Evolutionary conservation across 2,888 invertebrate genomes (phyloP), one percentile per base, ranked within the genome.

Genomic region (Fissipunctia ypsillon): DNA sequence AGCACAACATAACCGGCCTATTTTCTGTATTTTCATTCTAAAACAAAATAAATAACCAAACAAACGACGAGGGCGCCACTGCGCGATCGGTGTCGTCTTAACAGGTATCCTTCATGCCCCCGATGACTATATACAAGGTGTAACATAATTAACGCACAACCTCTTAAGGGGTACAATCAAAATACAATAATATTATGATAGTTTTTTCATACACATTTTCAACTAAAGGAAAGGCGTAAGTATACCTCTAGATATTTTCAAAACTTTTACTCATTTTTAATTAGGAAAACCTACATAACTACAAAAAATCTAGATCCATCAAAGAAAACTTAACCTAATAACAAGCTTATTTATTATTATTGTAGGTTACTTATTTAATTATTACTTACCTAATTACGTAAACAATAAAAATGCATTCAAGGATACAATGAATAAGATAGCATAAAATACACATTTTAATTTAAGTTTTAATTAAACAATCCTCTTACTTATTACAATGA

Each of bases 311-410:
- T 25, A 31, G 10, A 16, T 35, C 4, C 16, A 6, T 31, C 19
- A 41, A 54, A 54, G 1, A n/a, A 52, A 54, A 70, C n/a, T 66
- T 69, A 14, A 54, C n/a, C 41, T 19, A 31, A 9, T 12, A n/a
- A 41, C 0, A 19, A n/a, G 5, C 7, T 9, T 10, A 60, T 38
- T n/a, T n/a, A n/a, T n/a, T n/a, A n/a, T 38, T n/a, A 28, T 6
- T 10, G 41, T 41, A 12, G 22, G 6, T 35, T 7, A 3, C 16
- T n/a, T n/a, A n/a, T n/a, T n/a, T n/a, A n/a, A n/a, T n/a, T n/a
- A n/a, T n/a, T 28, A 54, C 19, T 38, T 25, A 5, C 4, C 2
- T 25, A 19, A n/a, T 25, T 19, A 41, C 12, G 3, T 10, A 25
- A n/a, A 28, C 61, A 28, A 63, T 22, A 28, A 28, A 41, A 63